These are phyloP conservation scores for Merops nubicus DNA, from an alignment of 2,113 vertebrate species.

Conservation along the genomic window DNA sequence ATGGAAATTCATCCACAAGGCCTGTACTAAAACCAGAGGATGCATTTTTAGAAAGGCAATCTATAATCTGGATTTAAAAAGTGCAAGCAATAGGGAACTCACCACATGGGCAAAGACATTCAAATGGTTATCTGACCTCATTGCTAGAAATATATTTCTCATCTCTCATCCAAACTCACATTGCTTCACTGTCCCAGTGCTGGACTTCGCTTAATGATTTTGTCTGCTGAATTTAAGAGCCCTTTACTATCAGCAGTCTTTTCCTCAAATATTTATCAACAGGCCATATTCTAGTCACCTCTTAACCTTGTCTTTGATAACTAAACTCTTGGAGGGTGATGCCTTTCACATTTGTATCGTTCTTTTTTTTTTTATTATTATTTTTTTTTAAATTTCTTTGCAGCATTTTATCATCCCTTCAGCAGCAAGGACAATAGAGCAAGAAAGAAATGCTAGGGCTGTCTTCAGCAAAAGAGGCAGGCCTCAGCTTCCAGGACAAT, in stretches of 20 bases:
- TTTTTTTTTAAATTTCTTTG: neutral
- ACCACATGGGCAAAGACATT: neutral
- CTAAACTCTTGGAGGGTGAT: neutral
- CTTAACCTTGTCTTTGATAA: neutral
- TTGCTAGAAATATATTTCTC: neutral
- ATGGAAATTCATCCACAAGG: neutral
- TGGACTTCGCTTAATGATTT: neutral
- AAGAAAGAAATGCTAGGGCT: neutral
- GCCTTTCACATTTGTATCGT: neutral
- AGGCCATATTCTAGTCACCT: neutral
- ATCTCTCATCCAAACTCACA: neutral
- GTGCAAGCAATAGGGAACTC: neutral
- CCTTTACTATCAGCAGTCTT: neutral
- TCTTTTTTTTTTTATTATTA: neutral
- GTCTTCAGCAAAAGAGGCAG: neutral
- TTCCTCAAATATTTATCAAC: neutral
- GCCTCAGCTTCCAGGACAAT: neutral
- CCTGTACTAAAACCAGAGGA: neutral
- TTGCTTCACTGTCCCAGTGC: neutral
- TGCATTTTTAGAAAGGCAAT: neutral
- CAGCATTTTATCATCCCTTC: neutral
- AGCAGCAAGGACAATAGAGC: neutral
- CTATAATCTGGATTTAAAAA: neutral
- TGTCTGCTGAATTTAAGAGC: neutral
- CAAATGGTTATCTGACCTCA: neutral